Base-by-base conservation (phyloP, 2,113 vertebrate genomes). In the Phaethon lepturus region DNA sequence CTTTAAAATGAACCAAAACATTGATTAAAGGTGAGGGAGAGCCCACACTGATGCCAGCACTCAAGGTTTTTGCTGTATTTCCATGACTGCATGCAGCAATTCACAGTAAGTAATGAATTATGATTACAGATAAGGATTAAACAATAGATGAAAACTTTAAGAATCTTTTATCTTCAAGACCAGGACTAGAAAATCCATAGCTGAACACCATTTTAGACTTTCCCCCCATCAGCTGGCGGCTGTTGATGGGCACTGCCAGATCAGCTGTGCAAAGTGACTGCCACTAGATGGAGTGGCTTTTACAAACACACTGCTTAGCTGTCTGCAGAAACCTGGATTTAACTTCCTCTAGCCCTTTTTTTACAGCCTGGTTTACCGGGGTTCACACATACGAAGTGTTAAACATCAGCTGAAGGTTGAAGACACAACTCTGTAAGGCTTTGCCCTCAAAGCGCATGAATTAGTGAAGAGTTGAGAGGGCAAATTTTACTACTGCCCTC, bases 231-330 rank as follows among this genome's bases (percentile, higher is more conserved):
- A 47, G 2, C 63, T 2, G 4, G 56, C 1, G 7, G 93, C 53
- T 88, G 87, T 47, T 17, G 68, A 59, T 19, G 77, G 88, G 92
- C 90, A 67, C 38, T 40, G 62, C 66, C 69, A 82, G 49, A 93
- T 26, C 92, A 93, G 95, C 72, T 94, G 92, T 96, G 69, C 50
- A 4, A 94, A 98, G 97, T 33, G 80, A 77, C 92, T 94, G 91
- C 97, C 97, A 96, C 98, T 98, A 97, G 97, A 97, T 97, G 97
- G 97, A 97, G 97, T 3, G 97, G 90, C 91, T 96, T 94, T 96
- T 95, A 96, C 86, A 92, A 96, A 68, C 71, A 84, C 50, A 31
- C 18, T 2, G 44, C 85, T 81, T 5, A 62, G 79, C 77, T 62
- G 20, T 12, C 91, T 55, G 96, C 75, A 82, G 40, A 25, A 19